These are phyloP conservation scores for Labeo calbasu DNA, from an alignment of 2,797 vertebrate species.

Conservation along the genomic window DNA sequence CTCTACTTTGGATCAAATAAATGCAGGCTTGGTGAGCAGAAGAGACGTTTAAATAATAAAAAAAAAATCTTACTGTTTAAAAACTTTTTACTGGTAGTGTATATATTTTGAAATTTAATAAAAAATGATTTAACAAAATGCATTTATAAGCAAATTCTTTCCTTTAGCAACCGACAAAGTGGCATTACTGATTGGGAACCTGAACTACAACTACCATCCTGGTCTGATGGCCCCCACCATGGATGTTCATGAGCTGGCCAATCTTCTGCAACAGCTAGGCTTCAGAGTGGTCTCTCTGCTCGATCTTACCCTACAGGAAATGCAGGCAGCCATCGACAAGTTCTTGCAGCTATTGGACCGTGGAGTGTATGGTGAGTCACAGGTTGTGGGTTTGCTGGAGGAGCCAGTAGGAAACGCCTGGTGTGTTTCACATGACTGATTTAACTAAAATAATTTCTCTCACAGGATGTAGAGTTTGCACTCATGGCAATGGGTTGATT, in stretches of 20 bases:
- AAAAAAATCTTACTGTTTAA: too few species aligned
- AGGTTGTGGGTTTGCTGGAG: not conserved
- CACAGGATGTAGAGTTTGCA: slow-evolving; percentile 16
- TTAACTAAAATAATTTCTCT: not conserved
- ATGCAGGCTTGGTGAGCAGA: too few species aligned
- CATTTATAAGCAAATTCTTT: slow-evolving; percentile 9
- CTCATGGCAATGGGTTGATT: not conserved
- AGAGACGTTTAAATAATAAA: too few species aligned
- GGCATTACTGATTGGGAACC: slow-evolving; percentile 88
- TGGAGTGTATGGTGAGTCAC: slow-evolving; percentile 85
- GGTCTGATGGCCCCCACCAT: slow-evolving; percentile 83
- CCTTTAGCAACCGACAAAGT: slow-evolving; percentile 86
- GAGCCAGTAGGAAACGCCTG: not conserved
- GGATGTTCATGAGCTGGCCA: slow-evolving; percentile 85
- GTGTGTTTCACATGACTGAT: not conserved
- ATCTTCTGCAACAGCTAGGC: slow-evolving; percentile 80
- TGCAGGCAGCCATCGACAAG: slow-evolving; percentile 77
- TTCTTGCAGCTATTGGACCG: slow-evolving; percentile 85
- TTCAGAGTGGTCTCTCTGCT: slow-evolving; percentile 89
- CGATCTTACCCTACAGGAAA: slow-evolving; percentile 85
- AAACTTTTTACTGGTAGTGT: too few species aligned
- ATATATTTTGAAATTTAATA: not conserved
- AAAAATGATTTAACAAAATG: not conserved
- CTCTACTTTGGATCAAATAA: too few species aligned
- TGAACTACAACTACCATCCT: slow-evolving; percentile 83